A percentile compares a stretch with the other conserved stretches of the same genome.
Evolutionary conservation across 2,113 vertebrate species (phyloP).

Genomic region (Salvator merianae): DNA sequence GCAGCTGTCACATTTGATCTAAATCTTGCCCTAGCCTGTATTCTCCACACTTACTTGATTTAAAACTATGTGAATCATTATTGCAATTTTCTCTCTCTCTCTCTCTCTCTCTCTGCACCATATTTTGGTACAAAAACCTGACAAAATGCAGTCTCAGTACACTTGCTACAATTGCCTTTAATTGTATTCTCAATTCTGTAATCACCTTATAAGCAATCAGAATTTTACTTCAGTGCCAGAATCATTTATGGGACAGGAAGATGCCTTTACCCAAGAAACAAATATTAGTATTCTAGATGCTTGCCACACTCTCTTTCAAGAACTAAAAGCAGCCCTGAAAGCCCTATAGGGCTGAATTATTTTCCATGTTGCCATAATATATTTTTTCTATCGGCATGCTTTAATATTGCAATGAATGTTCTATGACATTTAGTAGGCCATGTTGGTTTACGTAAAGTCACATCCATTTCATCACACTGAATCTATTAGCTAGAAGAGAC

Average conservation of each 20-base stretch:
- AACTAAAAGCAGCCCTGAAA: neutral
- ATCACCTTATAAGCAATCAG: constrained; percentile 23
- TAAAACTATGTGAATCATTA: constrained; percentile 74
- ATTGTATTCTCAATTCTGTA: constrained; percentile 31
- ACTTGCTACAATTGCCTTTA: constrained; percentile 26
- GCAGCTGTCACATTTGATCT: neutral
- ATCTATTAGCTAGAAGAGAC: neutral
- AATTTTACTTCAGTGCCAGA: neutral
- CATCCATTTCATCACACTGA: neutral
- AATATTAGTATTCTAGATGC: constrained; percentile 19
- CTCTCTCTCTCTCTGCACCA: constrained; percentile 50
- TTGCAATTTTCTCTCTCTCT: neutral
- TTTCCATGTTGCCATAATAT: constrained; percentile 42
- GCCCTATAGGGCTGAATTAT: neutral
- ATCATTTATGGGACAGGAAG: neutral
- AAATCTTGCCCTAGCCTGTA: neutral
- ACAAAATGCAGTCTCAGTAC: constrained; percentile 42
- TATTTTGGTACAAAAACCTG: constrained; percentile 44
- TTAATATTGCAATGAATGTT: neutral
- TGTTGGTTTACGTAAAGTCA: neutral
- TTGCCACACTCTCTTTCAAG: neutral
- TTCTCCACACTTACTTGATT: neutral
- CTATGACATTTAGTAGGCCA: constrained; percentile 10
- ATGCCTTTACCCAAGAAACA: neutral
- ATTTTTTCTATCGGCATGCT: neutral